Percentiles rank a stretch among this genome's conserved stretches.
These are phyloP conservation scores for Blomia tropicalis DNA, from an alignment of 2,888 invertebrate species.

Conservation along the genomic window DNA sequence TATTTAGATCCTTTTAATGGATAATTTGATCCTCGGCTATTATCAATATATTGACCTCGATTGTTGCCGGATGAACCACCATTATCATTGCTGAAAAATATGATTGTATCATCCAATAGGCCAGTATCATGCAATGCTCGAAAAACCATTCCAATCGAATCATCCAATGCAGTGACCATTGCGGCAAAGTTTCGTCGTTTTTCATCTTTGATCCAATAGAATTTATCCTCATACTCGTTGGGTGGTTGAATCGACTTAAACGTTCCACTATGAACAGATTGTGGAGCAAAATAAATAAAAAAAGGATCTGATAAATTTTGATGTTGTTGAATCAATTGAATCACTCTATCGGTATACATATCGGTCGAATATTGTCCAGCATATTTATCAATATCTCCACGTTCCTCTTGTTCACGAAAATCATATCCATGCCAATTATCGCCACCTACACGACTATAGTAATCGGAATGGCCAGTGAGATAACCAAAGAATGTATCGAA, in stretches of 20 bases:
- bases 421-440: slow-evolving; percentile 24
- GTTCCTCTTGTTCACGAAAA: slow-evolving; percentile 10
- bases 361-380: slow-evolving; percentile 65
- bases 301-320: slow-evolving; percentile 44
- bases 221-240: slow-evolving; percentile 48
- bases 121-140: slow-evolving; percentile 48
- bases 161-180: slow-evolving; percentile 67
- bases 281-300: slow-evolving; percentile 71
- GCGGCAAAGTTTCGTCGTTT: slow-evolving; percentile 48
- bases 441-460: slow-evolving; percentile 60
- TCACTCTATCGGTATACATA: slow-evolving; percentile 58
- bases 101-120: slow-evolving; percentile 61
- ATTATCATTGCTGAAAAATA: slow-evolving; percentile 75
- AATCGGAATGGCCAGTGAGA: slow-evolving; percentile 78
- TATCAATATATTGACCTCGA: slow-evolving; percentile 44
- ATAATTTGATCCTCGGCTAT: slow-evolving; percentile 45
- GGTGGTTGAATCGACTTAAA: slow-evolving; percentile 66
- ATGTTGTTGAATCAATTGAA: slow-evolving; percentile 52
- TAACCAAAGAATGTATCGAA: slow-evolving; percentile 67
- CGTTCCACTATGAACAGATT: slow-evolving; percentile 76
- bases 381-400: neutral
- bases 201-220: slow-evolving; percentile 50
- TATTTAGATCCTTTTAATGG: slow-evolving; percentile 37
- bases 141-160: slow-evolving; percentile 62
- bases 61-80: slow-evolving; percentile 52